Evolutionary conservation across 1,140 invertebrate species (phyloP), one percentile per base, ranked within the genome.

Genomic region (Bacillus rossius): DNA sequence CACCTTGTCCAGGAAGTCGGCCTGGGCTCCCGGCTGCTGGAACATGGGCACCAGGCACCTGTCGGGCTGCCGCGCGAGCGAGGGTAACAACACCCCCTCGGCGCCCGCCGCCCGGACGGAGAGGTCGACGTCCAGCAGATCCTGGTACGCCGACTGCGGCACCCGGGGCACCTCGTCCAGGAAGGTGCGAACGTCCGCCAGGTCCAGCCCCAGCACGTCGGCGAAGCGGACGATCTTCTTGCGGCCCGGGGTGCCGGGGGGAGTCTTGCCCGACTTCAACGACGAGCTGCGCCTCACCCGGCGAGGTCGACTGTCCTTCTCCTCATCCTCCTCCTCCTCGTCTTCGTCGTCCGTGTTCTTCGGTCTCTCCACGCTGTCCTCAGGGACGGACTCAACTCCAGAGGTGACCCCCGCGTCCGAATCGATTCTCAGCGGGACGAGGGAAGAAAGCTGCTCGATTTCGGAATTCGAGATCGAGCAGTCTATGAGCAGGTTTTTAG

Each of bases 161-260:
- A 96, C 81, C 62, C 85, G 88, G 1, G 92, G 92, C 59, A 94
- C 86, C 74, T 94, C 92, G 67, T 94, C 91, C 60, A 93, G 75
- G 72, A 92, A 94, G 2, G 90, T 93, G 66, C 92, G 82, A 0
- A 97, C 88, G 66, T 92, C 91, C 10, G 92, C 92, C 59, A 98
- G 76, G 77, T 98, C 94, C 7, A 98, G 76, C 0, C 95, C 95
- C 26, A 98, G 75, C 1, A 91, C 92, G 69, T 98, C 95, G 0
- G 94, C 95, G 72, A 98, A 98, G 16, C 94, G 81, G 1, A 97
- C 94, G 34, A 95, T 95, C 74, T 97, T 98, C 72, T 96, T 97
- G 1, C 88, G 78, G 2, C 87, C 85, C 0, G 91, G 91, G 8
- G 91, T 93, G 1, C 89, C 89, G 0, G 93, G 93, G 19, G 93